Base-by-base conservation (phyloP, 1,140 invertebrate genomes). In the Spodoptera litura region DNA sequence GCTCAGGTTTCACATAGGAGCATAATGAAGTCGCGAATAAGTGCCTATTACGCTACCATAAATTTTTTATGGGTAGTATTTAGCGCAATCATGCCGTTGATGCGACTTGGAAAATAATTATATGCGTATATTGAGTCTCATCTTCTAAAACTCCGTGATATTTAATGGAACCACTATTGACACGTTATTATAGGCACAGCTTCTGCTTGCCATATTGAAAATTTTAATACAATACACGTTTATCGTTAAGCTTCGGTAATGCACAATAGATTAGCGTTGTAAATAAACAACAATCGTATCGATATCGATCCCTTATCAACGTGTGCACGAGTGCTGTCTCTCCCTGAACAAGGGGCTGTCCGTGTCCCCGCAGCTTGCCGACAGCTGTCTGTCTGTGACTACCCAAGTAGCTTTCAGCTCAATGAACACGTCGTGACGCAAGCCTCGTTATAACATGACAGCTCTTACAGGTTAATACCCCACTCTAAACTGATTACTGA, bases 361-460 rank as follows among this genome's bases (percentile, higher is more conserved):
- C 49, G n/a, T 52, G 27, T 52, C 31, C 35, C 44, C 56, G 38
- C 72, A 62, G 72, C 13, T 75, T 75, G 72, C 52, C 72, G 76
- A 55, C 64, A 71, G 73, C 71, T 83, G 78, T 80, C 82, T 79
- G 56, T 70, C 62, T 71, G 64, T 64, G 62, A 56, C 72, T 66
- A 66, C 44, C 72, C 61, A 53, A 75, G 72, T 62, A 53, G 71
- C 70, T 84, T 81, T 80, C 82, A 79, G 78, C 56, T 81, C 79
- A 78, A 70, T 84, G 78, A 81, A 79, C 53, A 68, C 72, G 71
- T 35, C 74, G 59, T 70, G 56, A 49, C 38, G 27, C 13, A 52
- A 35, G 70, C n/a, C 13, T 51, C 71, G 12, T 58, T 49, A 62
- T 44, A 31, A 52, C 20, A 12, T 52, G 72, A 75, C 72, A 61